These are phyloP conservation scores for Cossypha caffra DNA, from an alignment of 2,797 vertebrate species.

Conservation along the genomic window DNA sequence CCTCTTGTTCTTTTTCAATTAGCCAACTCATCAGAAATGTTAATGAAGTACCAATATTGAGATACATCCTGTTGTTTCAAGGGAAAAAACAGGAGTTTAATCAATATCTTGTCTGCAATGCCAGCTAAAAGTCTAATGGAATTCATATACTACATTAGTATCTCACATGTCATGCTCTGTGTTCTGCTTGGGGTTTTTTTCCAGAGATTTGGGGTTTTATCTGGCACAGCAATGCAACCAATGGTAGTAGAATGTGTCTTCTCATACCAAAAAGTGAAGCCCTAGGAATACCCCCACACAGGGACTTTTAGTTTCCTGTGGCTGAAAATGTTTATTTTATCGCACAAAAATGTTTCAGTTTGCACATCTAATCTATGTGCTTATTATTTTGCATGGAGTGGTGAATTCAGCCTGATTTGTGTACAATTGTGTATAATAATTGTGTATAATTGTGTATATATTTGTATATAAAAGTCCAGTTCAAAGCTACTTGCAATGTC, in stretches of 20 bases:
- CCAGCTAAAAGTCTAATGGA: background rate
- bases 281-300: fast-evolving
- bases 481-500: background rate
- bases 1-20: background rate
- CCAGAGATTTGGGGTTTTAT: background rate
- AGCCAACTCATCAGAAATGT: background rate
- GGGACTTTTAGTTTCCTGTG: background rate
- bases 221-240: background rate
- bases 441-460: background rate
- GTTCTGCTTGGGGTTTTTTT: background rate
- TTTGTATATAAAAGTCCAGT: background rate
- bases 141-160: background rate
- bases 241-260: background rate
- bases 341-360: background rate
- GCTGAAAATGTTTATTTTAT: background rate
- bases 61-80: background rate
- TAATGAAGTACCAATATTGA: background rate
- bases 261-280: background rate
- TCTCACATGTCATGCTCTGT: background rate
- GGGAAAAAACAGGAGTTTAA: background rate
- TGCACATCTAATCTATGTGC: background rate
- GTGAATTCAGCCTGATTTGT: background rate
- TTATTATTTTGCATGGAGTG: background rate
- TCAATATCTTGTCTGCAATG: background rate
- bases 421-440: background rate